These are phyloP conservation scores for Cephus runcator DNA, from an alignment of 2,888 invertebrate species.

Conservation along the genomic window DNA sequence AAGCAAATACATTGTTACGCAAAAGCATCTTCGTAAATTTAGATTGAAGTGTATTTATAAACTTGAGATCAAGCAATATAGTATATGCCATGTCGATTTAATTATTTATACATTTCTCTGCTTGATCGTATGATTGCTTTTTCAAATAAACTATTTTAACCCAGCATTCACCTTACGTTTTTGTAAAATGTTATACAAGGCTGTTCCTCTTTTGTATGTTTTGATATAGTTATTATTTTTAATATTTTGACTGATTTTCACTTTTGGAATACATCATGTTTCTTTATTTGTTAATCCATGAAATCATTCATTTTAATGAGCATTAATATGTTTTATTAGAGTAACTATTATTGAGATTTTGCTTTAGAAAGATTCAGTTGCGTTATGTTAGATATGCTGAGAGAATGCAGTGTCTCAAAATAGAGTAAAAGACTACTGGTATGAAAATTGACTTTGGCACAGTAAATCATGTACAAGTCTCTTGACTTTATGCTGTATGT, in stretches of 20 bases:
- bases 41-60: conserved; percentile 53
- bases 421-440: neutral
- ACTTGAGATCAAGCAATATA: conserved; percentile 47
- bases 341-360: too few relatives aligned
- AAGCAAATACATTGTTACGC: conserved; percentile 34
- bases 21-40: conserved; percentile 49
- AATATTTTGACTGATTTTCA: neutral
- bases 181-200: neutral
- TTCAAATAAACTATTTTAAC: neutral
- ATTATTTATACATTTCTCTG: neutral
- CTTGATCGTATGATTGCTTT: neutral
- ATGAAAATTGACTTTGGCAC: neutral
- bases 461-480: neutral
- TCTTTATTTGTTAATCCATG: neutral
- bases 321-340: too few relatives aligned
- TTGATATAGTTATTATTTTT: neutral
- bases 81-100: conserved; percentile 7
- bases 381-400: neutral
- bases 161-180: neutral
- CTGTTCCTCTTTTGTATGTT: neutral
- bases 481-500: neutral
- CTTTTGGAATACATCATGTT: neutral
- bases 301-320: too few relatives aligned
- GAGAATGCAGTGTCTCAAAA: neutral
- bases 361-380: too few relatives aligned